phyloP scores from a whole-genome alignment of 2,797 vertebrate genomes.

The Anguilla anguilla region DNA sequence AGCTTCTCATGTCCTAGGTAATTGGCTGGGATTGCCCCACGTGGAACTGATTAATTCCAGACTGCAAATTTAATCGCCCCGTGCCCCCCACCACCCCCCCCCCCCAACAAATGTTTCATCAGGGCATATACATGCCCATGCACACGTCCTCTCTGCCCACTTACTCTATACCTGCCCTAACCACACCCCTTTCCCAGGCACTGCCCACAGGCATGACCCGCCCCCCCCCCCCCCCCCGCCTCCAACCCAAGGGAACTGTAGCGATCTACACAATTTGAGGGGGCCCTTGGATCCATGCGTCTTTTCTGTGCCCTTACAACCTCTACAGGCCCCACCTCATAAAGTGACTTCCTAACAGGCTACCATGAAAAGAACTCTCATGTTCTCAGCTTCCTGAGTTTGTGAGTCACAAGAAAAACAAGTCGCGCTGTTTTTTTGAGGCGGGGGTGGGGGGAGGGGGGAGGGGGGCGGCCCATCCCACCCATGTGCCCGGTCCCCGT shows the following conservation, averaged over 20 bases:
- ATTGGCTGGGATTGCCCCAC: slow-evolving; percentile 73
- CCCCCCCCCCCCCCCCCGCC: slow-evolving; percentile 6
- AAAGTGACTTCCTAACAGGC: slow-evolving; percentile 60
- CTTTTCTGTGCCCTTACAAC: slow-evolving; percentile 53
- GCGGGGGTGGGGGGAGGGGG: slow-evolving; percentile 32
- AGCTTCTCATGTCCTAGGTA: slow-evolving; percentile 65
- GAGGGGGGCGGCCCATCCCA: slow-evolving; percentile 1
- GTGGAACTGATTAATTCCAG: slow-evolving; percentile 79
- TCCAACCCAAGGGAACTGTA: slow-evolving; percentile 57
- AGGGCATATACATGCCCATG: slow-evolving; percentile 5
- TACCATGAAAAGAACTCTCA: slow-evolving; percentile 27
- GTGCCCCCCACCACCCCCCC: slow-evolving; percentile 33
- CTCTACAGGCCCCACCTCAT: slow-evolving; percentile 58
- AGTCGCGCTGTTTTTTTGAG: slow-evolving; percentile 7
- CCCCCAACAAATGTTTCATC: background rate
- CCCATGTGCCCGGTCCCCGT: background rate
- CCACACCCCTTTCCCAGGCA: slow-evolving; percentile 40
- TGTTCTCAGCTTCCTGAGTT: slow-evolving; percentile 31
- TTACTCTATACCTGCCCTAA: slow-evolving; percentile 37
- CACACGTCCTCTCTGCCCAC: background rate
- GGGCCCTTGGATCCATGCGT: slow-evolving; percentile 52
- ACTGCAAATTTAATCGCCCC: slow-evolving; percentile 72
- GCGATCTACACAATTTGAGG: slow-evolving; percentile 57
- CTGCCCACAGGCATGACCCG: slow-evolving; percentile 55
- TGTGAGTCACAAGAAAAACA: background rate